Percentiles rank a stretch among this genome's conserved stretches.
phyloP scores from a whole-genome alignment of 2,888 invertebrate genomes.

The Chaetogeoica ovagalla region DNA sequence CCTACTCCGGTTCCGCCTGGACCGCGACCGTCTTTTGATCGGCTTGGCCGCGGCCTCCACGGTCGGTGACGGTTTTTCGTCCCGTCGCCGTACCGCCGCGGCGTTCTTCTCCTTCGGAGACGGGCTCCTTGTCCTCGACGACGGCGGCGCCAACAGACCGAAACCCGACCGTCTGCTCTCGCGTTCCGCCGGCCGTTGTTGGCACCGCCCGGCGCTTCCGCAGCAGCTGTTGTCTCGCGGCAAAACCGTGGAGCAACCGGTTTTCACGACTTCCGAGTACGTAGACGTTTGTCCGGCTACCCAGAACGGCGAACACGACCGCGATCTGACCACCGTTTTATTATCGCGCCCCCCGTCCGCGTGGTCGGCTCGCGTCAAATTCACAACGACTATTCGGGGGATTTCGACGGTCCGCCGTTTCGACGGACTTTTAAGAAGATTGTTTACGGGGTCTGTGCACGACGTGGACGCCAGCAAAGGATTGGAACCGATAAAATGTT shows the following conservation, averaged over 20 bases:
- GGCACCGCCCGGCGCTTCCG: too few relatives aligned
- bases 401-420: not conserved
- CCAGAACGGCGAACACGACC: constrained; percentile 71
- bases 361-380: not conserved
- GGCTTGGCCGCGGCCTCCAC: not conserved
- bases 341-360: too few relatives aligned
- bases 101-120: not conserved
- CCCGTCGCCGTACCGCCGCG: too few relatives aligned
- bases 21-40: constrained; percentile 22
- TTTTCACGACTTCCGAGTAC: constrained; percentile 79
- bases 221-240: constrained; percentile 43
- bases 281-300: constrained; percentile 70
- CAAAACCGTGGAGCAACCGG: constrained; percentile 60
- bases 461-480: constrained; percentile 46
- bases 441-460: constrained; percentile 39
- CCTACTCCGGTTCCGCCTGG: not conserved
- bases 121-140: not conserved
- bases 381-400: constrained; percentile 25
- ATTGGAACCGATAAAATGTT: constrained; percentile 47
- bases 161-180: constrained; percentile 16
- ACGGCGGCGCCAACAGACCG: not conserved
- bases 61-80: too few relatives aligned
- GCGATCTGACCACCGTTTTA: constrained; percentile 55
- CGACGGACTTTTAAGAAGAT: constrained; percentile 21
- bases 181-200: not conserved